These are phyloP conservation scores for Tragopan temminckii DNA, from an alignment of 2,797 vertebrate species.

Conservation along the genomic window DNA sequence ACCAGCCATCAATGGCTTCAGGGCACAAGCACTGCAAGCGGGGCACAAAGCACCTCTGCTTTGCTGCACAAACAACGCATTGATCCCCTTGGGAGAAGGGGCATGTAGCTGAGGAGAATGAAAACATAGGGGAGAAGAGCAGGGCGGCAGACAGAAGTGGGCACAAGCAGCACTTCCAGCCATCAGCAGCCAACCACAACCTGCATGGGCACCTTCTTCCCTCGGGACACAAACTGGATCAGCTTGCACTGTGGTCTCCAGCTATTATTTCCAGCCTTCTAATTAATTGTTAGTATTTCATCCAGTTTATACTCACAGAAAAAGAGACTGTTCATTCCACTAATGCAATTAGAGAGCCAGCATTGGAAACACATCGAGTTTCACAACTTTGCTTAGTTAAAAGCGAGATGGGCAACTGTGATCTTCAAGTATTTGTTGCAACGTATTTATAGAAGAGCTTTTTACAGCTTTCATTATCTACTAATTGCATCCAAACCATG, in stretches of 20 bases:
- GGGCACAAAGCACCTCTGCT: too few relatives aligned
- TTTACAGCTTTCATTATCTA: not conserved
- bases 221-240: not conserved
- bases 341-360: not conserved
- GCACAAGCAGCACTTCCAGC: not conserved
- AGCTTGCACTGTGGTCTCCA: not conserved
- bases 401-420: fast-evolving
- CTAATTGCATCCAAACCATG: fast-evolving
- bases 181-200: not conserved
- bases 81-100: not conserved
- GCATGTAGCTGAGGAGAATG: not conserved
- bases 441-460: not conserved
- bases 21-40: not conserved
- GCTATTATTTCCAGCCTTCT: not conserved
- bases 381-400: not conserved
- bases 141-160: not conserved
- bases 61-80: not conserved
- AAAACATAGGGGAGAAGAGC: not conserved
- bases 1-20: not conserved
- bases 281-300: not conserved
- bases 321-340: not conserved
- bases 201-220: not conserved
- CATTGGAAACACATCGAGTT: not conserved
- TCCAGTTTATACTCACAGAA: not conserved
- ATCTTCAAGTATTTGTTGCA: not conserved